phyloP scores from a whole-genome alignment of 2,888 invertebrate genomes.

The Cataglyphis altisquamis region DNA sequence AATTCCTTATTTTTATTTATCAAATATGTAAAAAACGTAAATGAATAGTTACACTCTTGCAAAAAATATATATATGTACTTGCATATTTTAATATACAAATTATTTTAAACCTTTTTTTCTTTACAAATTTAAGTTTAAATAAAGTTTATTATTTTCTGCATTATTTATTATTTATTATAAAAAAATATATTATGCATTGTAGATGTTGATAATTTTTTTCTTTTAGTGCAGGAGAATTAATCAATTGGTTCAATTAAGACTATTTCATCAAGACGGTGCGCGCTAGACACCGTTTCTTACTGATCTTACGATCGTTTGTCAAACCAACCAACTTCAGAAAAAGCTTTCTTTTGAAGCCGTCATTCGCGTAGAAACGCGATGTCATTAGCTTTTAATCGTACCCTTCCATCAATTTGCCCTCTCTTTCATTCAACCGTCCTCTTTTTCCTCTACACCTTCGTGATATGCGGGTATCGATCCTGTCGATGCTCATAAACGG shows the following conservation, averaged over 20 bases:
- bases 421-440: slow-evolving; percentile 42
- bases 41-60: not conserved
- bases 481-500: slow-evolving; percentile 64
- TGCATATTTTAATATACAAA: not conserved
- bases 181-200: not conserved
- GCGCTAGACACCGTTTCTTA: slow-evolving; percentile 49
- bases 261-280: slow-evolving; percentile 43
- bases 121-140: not conserved
- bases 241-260: slow-evolving; percentile 46
- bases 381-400: slow-evolving; percentile 60
- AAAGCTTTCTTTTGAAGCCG: slow-evolving; percentile 54
- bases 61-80: not conserved
- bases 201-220: not conserved
- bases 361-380: slow-evolving; percentile 54
- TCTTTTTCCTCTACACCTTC: slow-evolving; percentile 27
- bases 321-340: slow-evolving; percentile 48
- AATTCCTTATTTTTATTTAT: not conserved
- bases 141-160: not conserved
- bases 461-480: slow-evolving; percentile 58
- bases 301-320: slow-evolving; percentile 49
- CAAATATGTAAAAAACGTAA: not conserved
- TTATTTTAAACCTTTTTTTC: not conserved
- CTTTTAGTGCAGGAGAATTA: slow-evolving; percentile 11
- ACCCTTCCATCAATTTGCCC: slow-evolving; percentile 57
- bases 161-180: slow-evolving; percentile 12